Conservation (phyloP, 2,113 vertebrate species). For the Alethe castanea region DNA sequence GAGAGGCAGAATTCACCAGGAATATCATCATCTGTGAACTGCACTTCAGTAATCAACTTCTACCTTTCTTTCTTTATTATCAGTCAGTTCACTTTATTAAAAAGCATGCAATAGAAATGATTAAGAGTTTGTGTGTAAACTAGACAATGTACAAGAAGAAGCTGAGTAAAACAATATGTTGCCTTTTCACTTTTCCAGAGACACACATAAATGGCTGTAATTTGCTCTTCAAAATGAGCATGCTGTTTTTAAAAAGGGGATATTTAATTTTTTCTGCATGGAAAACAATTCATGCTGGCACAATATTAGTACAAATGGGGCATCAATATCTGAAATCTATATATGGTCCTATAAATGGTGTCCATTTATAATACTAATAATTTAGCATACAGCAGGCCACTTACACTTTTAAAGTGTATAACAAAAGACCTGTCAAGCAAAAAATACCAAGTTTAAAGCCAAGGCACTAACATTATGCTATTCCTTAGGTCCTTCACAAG, state of each 20-base stretch:
- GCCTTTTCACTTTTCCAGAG: slow-evolving; percentile 43
- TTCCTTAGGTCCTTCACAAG: not conserved
- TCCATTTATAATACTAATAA: not conserved
- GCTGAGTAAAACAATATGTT: slow-evolving; percentile 9
- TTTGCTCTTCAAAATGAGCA: slow-evolving; percentile 44
- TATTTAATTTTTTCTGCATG: not conserved
- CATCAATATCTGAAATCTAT: not conserved
- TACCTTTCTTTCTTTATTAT: not conserved
- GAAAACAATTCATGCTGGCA: slow-evolving; percentile 30
- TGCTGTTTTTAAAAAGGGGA: slow-evolving; percentile 29
- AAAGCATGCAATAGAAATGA: not conserved
- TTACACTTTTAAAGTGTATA: not conserved
- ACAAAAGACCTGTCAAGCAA: not conserved
- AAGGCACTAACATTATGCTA: not conserved
- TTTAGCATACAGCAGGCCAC: not conserved
- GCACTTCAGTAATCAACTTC: not conserved
- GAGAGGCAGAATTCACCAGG: not conserved
- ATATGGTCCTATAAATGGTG: not conserved
- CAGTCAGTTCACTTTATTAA: not conserved
- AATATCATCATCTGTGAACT: not conserved
- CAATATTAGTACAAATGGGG: slow-evolving; percentile 18
- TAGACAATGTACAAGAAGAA: not conserved
- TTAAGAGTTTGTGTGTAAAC: not conserved
- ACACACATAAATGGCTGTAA: slow-evolving; percentile 43
- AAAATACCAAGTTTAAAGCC: not conserved